Evolutionary conservation across 2,797 vertebrate genomes (phyloP).

Genomic region (Chiloscyllium punctatum): DNA sequence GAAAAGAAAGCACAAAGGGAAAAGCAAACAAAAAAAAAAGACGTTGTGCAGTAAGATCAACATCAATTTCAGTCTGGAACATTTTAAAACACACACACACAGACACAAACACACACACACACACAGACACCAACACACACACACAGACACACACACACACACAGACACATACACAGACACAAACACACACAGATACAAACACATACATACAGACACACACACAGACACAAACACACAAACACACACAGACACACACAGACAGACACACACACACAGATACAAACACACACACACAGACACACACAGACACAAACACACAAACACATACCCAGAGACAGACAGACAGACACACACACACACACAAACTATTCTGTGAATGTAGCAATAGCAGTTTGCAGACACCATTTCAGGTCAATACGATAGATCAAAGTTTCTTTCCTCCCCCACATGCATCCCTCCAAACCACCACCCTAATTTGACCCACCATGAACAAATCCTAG

Average conservation of each 20-base stretch:
- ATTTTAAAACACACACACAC: background rate
- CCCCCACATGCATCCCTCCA: background rate
- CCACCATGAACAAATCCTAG: slow-evolving; percentile 1
- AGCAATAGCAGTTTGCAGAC: background rate
- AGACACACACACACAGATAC: too few relatives aligned
- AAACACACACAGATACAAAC: too few relatives aligned
- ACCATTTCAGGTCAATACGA: background rate
- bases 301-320: too few relatives aligned
- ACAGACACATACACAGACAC: too few relatives aligned
- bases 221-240: too few relatives aligned
- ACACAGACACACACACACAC: too few relatives aligned
- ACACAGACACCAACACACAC: too few relatives aligned
- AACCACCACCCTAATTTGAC: background rate
- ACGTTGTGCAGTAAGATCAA: background rate
- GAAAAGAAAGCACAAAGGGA: background rate
- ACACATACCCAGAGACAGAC: too few relatives aligned
- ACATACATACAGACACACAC: too few relatives aligned
- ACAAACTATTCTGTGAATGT: background rate
- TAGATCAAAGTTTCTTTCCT: background rate
- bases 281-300: too few relatives aligned
- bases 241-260: too few relatives aligned
- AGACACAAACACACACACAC: too few relatives aligned
- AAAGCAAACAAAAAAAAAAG: background rate
- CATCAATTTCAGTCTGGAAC: background rate
- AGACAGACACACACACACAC: background rate